Evolutionary conservation across 2,888 invertebrate species (phyloP), one percentile per base, ranked within the genome.

Genomic region (Cataglyphis cursor): DNA sequence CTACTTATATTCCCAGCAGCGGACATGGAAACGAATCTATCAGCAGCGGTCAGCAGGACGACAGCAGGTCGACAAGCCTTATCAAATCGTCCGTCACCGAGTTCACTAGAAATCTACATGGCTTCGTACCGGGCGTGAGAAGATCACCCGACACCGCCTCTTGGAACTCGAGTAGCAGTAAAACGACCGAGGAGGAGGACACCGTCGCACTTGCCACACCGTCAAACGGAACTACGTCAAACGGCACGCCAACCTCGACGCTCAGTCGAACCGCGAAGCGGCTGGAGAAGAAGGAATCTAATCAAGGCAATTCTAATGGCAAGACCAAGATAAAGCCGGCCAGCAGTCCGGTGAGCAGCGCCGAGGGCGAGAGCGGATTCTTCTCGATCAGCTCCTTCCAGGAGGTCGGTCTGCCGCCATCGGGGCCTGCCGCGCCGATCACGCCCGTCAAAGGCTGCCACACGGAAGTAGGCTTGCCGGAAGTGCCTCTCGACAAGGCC

Each of bases 321-420:
- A 92, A 92, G 59, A 82, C 92, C 6, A 94, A 93, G 81, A 38
- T 76, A 2, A 80, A 73, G 18, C 88, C 93, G 3, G 85, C 61
- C n/a, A 61, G 93, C 10, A 92, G 88, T 61, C 94, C 93, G 68
- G 91, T 93, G 10, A 94, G 94, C 88, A 94, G 94, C 83, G 95
- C 95, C 12, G 98, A 98, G 93, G 97, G 98, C 91, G 98, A 98
- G 94, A 98, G 98, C 93, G 98, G 98, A 41, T 98, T 98, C 95
- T 97, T 97, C 18, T 98, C 98, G 10, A 97, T 98, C 96, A 97
- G 97, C 94, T 98, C 98, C 9, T 98, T 97, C 93, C 97, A 98
- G 95, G 98, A 98, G 93, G 96, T 97, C 66, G 97, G 97, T 15
- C 95, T 97, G 91, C 97, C 97, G 0, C 38, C 38, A 5, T 68